Percentiles rank a stretch among this genome's conserved stretches.
These are phyloP conservation scores for Channa maculata DNA, from an alignment of 2,113 vertebrate species.

Conservation along the genomic window DNA sequence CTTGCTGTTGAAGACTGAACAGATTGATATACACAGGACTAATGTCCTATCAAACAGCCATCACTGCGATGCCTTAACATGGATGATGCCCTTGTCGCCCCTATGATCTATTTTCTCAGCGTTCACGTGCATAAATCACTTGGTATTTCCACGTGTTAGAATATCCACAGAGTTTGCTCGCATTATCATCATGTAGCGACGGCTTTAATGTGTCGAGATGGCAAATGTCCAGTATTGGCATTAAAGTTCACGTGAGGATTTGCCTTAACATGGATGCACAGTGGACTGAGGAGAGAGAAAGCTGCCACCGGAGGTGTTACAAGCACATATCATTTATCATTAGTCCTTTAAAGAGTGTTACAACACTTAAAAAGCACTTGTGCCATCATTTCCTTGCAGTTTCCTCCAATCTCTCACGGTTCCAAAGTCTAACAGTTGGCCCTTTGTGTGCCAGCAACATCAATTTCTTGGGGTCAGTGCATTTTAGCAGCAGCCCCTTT, in stretches of 20 bases:
- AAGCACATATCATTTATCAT: neutral
- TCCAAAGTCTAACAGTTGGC: neutral
- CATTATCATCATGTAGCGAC: neutral
- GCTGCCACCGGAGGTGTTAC: neutral
- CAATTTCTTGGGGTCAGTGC: slow-evolving; percentile 30
- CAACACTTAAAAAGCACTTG: neutral
- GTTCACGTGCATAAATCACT: slow-evolving; percentile 15
- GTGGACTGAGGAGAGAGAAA: slow-evolving; percentile 1
- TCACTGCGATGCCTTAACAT: slow-evolving; percentile 40
- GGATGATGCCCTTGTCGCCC: slow-evolving; percentile 43
- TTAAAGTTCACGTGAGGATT: neutral
- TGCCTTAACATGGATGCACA: neutral
- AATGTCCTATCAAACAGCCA: slow-evolving; percentile 37
- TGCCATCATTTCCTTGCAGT: neutral
- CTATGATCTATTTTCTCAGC: neutral
- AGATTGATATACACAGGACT: slow-evolving; percentile 33
- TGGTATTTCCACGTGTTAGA: slow-evolving; percentile 42
- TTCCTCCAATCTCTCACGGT: neutral
- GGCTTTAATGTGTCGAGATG: too few species aligned
- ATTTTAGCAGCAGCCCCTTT: slow-evolving; percentile 7
- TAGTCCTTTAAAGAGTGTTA: neutral
- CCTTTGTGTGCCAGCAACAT: neutral
- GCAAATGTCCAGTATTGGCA: neutral
- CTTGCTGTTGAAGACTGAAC: neutral
- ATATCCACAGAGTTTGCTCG: neutral